These are phyloP conservation scores for Phoenicopterus ruber DNA, from an alignment of 2,113 vertebrate genomes.

Conservation along the genomic window DNA sequence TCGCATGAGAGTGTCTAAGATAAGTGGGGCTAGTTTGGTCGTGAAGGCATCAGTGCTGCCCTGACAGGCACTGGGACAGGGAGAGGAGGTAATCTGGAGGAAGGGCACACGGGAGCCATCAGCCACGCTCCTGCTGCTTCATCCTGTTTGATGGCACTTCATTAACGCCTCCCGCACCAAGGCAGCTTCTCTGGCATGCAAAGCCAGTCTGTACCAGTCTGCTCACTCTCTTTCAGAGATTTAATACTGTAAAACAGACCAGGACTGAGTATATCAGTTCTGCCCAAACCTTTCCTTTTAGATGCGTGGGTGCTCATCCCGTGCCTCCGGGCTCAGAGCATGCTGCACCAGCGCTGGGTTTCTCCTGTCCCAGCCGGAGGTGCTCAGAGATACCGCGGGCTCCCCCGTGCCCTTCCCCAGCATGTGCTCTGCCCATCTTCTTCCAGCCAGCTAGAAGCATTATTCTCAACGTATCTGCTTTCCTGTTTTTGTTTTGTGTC, in stretches of 20 bases:
- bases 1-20: not conserved
- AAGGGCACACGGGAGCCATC: not conserved
- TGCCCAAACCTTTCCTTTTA: not conserved
- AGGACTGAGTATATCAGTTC: not conserved
- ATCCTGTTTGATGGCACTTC: not conserved
- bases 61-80: not conserved
- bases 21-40: not conserved
- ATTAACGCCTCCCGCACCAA: not conserved
- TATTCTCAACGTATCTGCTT: not conserved
- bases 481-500: not conserved
- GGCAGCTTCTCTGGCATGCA: not conserved
- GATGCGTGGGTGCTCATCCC: not conserved
- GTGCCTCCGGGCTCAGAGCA: not conserved
- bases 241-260: not conserved
- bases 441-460: not conserved
- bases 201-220: not conserved
- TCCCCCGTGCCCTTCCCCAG: not conserved
- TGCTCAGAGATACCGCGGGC: not conserved
- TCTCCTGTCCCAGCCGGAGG: accelerated
- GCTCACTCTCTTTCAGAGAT: not conserved
- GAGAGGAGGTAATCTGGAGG: not conserved
- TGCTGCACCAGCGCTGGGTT: not conserved
- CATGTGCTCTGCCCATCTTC: not conserved
- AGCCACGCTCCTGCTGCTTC: not conserved
- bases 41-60: not conserved